Evolutionary conservation across 2,888 invertebrate genomes (phyloP).

Genomic region (Pollenia angustigena): DNA sequence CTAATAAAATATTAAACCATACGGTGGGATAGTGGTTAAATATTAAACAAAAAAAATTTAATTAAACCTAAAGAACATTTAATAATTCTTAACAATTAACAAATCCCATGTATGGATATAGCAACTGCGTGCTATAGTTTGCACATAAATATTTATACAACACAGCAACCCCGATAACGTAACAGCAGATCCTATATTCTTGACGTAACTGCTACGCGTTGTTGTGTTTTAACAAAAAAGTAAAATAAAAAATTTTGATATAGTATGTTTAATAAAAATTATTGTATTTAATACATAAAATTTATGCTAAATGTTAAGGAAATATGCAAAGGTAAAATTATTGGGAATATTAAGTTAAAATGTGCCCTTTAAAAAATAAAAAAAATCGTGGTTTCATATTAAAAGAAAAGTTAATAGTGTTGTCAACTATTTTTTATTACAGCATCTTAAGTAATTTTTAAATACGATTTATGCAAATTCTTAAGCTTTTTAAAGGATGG

Average conservation of each 20-base stretch:
- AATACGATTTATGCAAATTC: too few relatives aligned
- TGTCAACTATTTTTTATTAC: conserved; percentile 15
- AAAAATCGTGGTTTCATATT: conserved; percentile 38
- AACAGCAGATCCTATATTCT: conserved; percentile 15
- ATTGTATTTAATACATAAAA: conserved; percentile 27
- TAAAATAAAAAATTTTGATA: not conserved
- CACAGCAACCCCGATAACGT: conserved; percentile 61
- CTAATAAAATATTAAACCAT: conserved; percentile 57
- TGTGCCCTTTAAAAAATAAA: not conserved
- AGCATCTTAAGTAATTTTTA: not conserved
- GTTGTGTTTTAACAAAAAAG: conserved; percentile 14
- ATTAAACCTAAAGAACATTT: not conserved
- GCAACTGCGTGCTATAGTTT: conserved; percentile 28
- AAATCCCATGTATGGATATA: conserved; percentile 1
- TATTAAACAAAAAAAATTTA: conserved; percentile 1
- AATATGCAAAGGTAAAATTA: conserved; percentile 80
- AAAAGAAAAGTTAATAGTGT: conserved; percentile 25
- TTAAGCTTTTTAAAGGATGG: too few relatives aligned
- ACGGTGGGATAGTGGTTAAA: conserved; percentile 71
- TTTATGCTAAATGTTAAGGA: conserved; percentile 57
- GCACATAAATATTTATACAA: not conserved
- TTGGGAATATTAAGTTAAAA: not conserved
- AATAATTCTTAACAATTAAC: conserved; percentile 9
- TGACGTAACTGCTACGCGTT: conserved; percentile 47
- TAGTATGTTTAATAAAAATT: not conserved